A percentile compares a stretch with the other conserved stretches of the same genome.
phyloP scores from a whole-genome alignment of 1,140 invertebrate genomes.

The Adoxophyes honmai region DNA sequence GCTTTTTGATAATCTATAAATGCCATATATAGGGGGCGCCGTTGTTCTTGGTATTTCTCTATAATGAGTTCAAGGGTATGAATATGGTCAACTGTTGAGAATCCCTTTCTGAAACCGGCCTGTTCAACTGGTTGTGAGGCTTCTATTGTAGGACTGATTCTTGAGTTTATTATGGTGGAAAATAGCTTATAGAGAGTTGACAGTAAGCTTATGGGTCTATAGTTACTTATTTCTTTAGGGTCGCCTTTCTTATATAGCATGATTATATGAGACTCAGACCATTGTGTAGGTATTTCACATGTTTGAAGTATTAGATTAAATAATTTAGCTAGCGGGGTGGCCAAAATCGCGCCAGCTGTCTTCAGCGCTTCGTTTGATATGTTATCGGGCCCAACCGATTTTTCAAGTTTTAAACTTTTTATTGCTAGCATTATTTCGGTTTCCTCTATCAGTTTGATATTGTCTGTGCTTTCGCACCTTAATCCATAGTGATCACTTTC shows the following conservation, averaged over 20 bases:
- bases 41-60: background rate
- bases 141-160: background rate
- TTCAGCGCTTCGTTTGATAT: constrained; percentile 11
- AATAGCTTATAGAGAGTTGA: constrained; percentile 2
- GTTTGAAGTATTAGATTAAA: background rate
- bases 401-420: constrained; percentile 19
- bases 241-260: constrained; percentile 10
- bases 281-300: background rate
- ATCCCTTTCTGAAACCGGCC: background rate
- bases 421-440: constrained; percentile 13
- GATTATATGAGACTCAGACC: background rate
- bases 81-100: background rate
- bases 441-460: background rate
- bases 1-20: constrained; percentile 3
- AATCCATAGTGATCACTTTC: background rate
- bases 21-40: constrained; percentile 2
- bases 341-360: background rate
- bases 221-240: background rate
- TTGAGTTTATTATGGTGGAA: background rate
- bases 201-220: background rate
- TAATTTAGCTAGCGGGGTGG: background rate
- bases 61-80: background rate
- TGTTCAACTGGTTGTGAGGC: background rate
- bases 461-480: background rate
- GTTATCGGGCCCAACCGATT: constrained; percentile 9